phyloP scores from a whole-genome alignment of 2,888 invertebrate species.

The Stegophylla sp. region DNA sequence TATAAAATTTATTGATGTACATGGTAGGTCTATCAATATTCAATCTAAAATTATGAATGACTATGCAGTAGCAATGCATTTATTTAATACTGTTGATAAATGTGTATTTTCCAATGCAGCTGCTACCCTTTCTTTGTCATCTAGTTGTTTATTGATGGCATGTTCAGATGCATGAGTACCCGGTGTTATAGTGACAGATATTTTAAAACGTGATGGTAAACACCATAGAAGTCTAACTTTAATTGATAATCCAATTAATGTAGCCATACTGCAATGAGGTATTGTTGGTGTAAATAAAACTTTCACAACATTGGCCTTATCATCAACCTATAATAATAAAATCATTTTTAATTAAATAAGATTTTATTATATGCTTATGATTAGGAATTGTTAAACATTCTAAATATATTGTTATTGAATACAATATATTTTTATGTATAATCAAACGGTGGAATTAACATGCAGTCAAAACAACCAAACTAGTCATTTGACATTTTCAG shows the following conservation, averaged over 20 bases:
- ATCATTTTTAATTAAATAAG: background rate
- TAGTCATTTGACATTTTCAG: too few species aligned
- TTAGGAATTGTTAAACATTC: too few species aligned
- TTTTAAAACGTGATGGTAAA: conserved; percentile 83
- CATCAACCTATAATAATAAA: conserved; percentile 70
- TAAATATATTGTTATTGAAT: too few species aligned
- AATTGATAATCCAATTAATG: conserved; percentile 84
- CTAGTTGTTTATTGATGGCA: conserved; percentile 95
- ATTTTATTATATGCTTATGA: too few species aligned
- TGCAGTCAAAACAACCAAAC: too few species aligned
- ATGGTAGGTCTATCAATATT: background rate
- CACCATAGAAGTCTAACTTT: conserved; percentile 87
- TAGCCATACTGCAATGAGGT: conserved; percentile 99
- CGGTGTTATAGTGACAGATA: conserved; percentile 85
- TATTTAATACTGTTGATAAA: conserved; percentile 63
- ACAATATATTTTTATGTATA: too few species aligned
- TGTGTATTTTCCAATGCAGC: conserved; percentile 77
- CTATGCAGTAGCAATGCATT: conserved; percentile 72
- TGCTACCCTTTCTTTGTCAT: conserved; percentile 96
- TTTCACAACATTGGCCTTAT: conserved; percentile 74
- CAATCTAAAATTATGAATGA: background rate
- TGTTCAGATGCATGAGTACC: conserved; percentile 91
- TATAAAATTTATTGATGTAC: conserved; percentile 13
- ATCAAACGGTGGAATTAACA: too few species aligned
- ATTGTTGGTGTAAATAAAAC: conserved; percentile 96